Conservation (phyloP, 2,113 vertebrate genomes). For the Speoplatyrhinus poulsoni region DNA sequence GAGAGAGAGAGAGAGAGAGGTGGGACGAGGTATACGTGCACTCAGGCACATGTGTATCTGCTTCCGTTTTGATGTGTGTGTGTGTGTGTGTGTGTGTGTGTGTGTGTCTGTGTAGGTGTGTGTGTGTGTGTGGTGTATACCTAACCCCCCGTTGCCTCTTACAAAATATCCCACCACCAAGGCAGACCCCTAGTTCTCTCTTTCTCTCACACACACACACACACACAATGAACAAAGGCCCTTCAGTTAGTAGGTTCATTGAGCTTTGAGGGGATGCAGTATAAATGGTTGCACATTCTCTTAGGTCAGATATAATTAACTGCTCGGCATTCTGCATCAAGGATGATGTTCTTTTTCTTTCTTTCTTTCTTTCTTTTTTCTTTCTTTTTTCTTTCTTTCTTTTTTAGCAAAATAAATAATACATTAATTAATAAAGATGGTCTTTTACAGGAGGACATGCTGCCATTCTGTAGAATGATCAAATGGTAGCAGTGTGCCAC, state of each 20-base stretch:
- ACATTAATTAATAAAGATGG: too few relatives aligned
- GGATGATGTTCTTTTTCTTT: conserved; percentile 29
- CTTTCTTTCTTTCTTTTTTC: too few relatives aligned
- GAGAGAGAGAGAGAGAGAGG: too few relatives aligned
- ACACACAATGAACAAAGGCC: conserved; percentile 57
- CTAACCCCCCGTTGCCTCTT: conserved; percentile 60
- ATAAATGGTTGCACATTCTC: conserved; percentile 54
- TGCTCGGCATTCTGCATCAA: conserved; percentile 37
- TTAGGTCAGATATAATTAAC: conserved; percentile 42
- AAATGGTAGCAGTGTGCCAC: background rate
- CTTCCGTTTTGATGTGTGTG: too few relatives aligned
- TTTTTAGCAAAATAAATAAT: too few relatives aligned
- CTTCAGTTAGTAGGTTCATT: conserved; percentile 38
- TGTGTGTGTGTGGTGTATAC: conserved; percentile 14
- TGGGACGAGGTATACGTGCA: background rate
- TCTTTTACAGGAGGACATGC: too few relatives aligned
- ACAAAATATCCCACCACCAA: conserved; percentile 61
- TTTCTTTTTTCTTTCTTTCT: too few relatives aligned
- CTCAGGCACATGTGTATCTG: background rate
- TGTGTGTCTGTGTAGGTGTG: background rate
- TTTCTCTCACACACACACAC: too few relatives aligned
- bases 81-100: background rate
- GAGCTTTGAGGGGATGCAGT: conserved; percentile 40
- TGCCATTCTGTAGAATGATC: background rate
- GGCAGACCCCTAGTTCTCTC: conserved; percentile 30